Evolutionary conservation across 1,140 invertebrate genomes (phyloP).

Genomic region (Sweltsa coloradensis): DNA sequence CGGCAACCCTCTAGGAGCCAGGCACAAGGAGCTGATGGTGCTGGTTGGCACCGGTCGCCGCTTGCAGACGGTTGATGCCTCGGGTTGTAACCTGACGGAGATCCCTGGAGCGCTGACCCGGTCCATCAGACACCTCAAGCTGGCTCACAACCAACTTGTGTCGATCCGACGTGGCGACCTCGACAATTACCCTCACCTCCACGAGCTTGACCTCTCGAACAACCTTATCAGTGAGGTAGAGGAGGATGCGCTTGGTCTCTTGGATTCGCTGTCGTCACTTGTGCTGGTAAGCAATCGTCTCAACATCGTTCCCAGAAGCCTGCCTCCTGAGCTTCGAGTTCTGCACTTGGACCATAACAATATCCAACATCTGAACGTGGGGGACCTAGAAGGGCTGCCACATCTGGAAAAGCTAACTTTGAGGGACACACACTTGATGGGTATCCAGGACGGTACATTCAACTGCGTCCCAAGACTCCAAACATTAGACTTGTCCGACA

Average conservation of each 20-base stretch:
- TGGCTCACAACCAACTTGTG: constrained; percentile 62
- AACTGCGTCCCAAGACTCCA: constrained; percentile 47
- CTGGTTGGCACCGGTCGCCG: constrained; percentile 43
- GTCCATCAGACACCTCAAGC: constrained; percentile 63
- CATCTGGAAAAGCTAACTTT: constrained; percentile 57
- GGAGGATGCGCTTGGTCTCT: constrained; percentile 70
- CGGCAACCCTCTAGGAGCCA: constrained; percentile 46
- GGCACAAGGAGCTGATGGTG: constrained; percentile 33
- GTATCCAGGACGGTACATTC: constrained; percentile 51
- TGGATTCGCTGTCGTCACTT: constrained; percentile 65
- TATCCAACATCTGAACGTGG: constrained; percentile 45
- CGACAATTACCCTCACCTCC: constrained; percentile 75
- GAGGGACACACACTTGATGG: constrained; percentile 49
- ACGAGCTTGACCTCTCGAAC: constrained; percentile 65
- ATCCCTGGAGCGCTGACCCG: constrained; percentile 74
- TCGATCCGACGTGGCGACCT: constrained; percentile 71
- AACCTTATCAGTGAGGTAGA: constrained; percentile 66
- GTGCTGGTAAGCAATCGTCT: constrained; percentile 68
- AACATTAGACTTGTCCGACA: constrained; percentile 63
- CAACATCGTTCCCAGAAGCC: constrained; percentile 45
- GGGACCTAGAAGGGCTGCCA: constrained; percentile 54
- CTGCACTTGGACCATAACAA: constrained; percentile 52
- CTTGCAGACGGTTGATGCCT: constrained; percentile 69
- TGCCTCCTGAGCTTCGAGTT: constrained; percentile 45
- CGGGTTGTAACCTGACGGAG: constrained; percentile 59